A percentile compares a stretch with the other conserved stretches of the same genome.
phyloP scores from a whole-genome alignment of 2,113 vertebrate genomes.

The Craseonycteris thonglongyai region DNA sequence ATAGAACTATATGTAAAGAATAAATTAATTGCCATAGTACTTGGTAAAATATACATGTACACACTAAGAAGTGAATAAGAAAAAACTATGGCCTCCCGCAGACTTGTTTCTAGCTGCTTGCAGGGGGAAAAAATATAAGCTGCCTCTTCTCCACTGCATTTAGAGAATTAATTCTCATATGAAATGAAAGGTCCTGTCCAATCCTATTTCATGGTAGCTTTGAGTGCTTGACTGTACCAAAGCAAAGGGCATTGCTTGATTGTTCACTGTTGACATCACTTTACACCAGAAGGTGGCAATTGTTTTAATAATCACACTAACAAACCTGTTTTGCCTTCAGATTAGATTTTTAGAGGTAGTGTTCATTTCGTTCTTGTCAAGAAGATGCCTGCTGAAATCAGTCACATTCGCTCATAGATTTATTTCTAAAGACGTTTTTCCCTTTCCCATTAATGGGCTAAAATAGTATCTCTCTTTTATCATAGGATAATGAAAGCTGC shows the following conservation, averaged over 20 bases:
- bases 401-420: neutral
- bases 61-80: neutral
- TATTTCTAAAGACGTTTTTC: neutral
- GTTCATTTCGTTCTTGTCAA: conserved; percentile 59
- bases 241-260: conserved; percentile 61
- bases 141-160: conserved; percentile 37
- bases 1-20: conserved; percentile 46
- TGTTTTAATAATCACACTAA: conserved; percentile 75
- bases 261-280: conserved; percentile 69
- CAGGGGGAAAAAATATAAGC: conserved; percentile 39
- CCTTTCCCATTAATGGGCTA: neutral
- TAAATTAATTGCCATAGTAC: conserved; percentile 19
- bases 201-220: conserved; percentile 75
- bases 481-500: neutral
- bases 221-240: conserved; percentile 67
- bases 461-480: conserved; percentile 8
- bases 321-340: conserved; percentile 70
- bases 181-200: conserved; percentile 73
- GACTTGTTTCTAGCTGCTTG: conserved; percentile 68
- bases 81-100: conserved; percentile 46
- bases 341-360: conserved; percentile 41
- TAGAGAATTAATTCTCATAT: conserved; percentile 73
- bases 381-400: conserved; percentile 51
- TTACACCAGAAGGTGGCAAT: conserved; percentile 73
- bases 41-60: neutral